A percentile compares a stretch with the other conserved stretches of the same genome.
Evolutionary conservation across 1,140 invertebrate genomes (phyloP).

Genomic region (Drosophila serrata): DNA sequence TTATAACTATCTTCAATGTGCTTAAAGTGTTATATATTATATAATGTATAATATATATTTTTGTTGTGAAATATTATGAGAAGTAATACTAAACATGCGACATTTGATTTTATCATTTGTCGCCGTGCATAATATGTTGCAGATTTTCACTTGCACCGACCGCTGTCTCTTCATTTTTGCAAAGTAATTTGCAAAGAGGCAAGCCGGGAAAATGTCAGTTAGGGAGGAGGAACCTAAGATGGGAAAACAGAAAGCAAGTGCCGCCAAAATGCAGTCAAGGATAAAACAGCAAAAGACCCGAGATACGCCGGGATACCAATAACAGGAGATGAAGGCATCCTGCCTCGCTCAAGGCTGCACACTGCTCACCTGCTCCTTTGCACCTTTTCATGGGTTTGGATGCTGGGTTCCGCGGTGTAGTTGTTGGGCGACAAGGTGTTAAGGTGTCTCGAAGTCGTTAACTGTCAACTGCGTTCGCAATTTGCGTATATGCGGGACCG

Average conservation of each 20-base stretch:
- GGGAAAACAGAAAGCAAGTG: slow-evolving; percentile 73
- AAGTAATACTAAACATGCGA: too few species aligned
- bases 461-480: slow-evolving; percentile 45
- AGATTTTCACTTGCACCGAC: slow-evolving; percentile 6
- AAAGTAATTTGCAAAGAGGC: slow-evolving; percentile 84
- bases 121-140: slow-evolving; percentile 17
- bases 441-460: slow-evolving; percentile 60
- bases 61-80: too few species aligned
- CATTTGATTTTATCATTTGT: background rate
- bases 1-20: background rate
- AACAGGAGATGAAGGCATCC: slow-evolving; percentile 33
- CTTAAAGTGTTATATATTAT: too few species aligned
- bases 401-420: slow-evolving; percentile 8
- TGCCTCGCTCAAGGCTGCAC: slow-evolving; percentile 54
- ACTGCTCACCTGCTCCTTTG: slow-evolving; percentile 6
- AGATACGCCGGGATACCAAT: slow-evolving; percentile 33
- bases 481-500: slow-evolving; percentile 58
- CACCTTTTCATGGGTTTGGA: background rate
- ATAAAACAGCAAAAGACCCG: slow-evolving; percentile 61
- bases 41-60: too few species aligned
- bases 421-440: slow-evolving; percentile 67
- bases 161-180: slow-evolving; percentile 80
- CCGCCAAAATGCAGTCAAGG: slow-evolving; percentile 81
- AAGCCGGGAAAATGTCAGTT: slow-evolving; percentile 34
- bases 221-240: background rate